Evolutionary conservation across 2,113 vertebrate species (phyloP), one percentile per base, ranked within the genome.

Genomic region (Stictonetta naevosa): DNA sequence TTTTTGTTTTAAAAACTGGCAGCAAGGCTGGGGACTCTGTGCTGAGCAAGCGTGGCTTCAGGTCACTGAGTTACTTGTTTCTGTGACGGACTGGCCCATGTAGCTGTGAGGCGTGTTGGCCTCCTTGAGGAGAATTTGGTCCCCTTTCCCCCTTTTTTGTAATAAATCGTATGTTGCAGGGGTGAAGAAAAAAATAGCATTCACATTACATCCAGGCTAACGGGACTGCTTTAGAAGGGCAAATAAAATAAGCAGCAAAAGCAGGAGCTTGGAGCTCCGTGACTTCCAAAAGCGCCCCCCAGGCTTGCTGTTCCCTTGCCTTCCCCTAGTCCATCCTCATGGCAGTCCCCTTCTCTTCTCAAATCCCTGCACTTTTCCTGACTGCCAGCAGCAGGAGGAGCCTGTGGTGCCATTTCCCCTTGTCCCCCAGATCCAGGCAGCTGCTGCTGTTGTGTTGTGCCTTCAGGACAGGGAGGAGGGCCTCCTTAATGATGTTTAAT

Each of bases 1-100:
- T 86, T 89, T 85, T 82, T 73, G 52, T 67, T 94, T 86, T 44
- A 83, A 92, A 94, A 92, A n/a, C 69, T 92, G 95, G 85, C 91
- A 94, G 79, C 58, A 46, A 64, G 40, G 78, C 73, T 72, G 76
- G 25, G 46, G 40, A 81, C 89, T 87, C 36, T 86, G n/a, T 59
- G 59, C 63, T 93, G 77, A 90, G 62, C 38, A 67, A 74, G n/a
- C 4, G 8, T 68, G 81, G 55, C 84, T 91, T 64, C 74, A 66
- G 69, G 83, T 90, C 79, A 73, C 48, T 10, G 52, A 63, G 86
- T 56, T 86, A 46, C 77, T 76, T 93, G 63, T n/a, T 79, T 86
- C 86, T 88, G 33, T 63, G 74, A 91, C 67, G 48, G 77, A 48
- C 17, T 31, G 25, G 82, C 40, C 79, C 52, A 22, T 36, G 48